Evolutionary conservation across 2,888 invertebrate species (phyloP).

Genomic region (Drosophila macrospina): DNA sequence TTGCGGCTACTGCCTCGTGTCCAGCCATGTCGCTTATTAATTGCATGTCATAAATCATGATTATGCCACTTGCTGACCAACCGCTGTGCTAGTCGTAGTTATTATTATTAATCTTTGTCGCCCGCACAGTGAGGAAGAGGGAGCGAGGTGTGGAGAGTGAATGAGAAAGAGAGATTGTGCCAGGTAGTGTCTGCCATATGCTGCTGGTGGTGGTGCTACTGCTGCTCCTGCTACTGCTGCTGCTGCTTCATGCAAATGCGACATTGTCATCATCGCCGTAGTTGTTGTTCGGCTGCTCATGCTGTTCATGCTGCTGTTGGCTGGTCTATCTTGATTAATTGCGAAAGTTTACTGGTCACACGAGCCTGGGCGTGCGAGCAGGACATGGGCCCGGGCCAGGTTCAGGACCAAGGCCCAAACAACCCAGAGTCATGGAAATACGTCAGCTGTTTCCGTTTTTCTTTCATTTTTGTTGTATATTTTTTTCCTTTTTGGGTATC

Average conservation of each 20-base stretch:
- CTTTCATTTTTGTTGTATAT: not conserved
- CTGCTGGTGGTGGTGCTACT: constrained; percentile 1
- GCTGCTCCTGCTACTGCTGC: constrained; percentile 7
- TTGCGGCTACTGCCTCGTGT: constrained; percentile 26
- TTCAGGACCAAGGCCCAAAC: constrained; percentile 16
- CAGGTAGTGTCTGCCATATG: constrained; percentile 68
- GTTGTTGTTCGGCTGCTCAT: constrained; percentile 39
- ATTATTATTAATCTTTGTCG: constrained; percentile 80
- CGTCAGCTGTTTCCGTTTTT: constrained; percentile 69
- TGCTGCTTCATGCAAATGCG: constrained; percentile 67
- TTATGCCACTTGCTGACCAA: constrained; percentile 78
- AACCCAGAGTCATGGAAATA: constrained; percentile 62
- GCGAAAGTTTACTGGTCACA: constrained; percentile 73
- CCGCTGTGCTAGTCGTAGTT: constrained; percentile 78
- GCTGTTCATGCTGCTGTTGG: constrained; percentile 30
- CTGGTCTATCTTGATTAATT: constrained; percentile 77
- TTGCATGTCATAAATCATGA: constrained; percentile 82
- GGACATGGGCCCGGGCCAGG: constrained; percentile 25
- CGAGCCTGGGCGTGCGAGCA: constrained; percentile 45
- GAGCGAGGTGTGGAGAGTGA: not conserved
- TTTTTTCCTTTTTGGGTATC: constrained; percentile 1
- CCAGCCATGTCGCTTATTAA: constrained; percentile 72
- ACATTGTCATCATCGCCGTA: constrained; percentile 49
- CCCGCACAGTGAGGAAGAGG: constrained; percentile 44
- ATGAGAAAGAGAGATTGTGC: constrained; percentile 14